Base-by-base conservation (phyloP, 2,888 invertebrate species). In the Trachelus tabidus region DNA sequence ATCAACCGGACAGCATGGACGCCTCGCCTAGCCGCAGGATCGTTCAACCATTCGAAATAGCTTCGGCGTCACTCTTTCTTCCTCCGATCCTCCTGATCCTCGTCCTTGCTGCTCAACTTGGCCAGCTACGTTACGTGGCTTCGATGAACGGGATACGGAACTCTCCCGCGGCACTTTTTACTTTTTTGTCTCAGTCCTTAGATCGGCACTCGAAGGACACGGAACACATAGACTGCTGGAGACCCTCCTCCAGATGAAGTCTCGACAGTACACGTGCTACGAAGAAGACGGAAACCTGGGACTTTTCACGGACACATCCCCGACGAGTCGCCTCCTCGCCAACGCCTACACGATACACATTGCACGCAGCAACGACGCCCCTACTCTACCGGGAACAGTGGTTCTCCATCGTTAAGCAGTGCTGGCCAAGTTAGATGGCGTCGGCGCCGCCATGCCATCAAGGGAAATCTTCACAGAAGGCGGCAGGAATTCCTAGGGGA, bases 271-370 rank as follows among this genome's bases (percentile, higher is more conserved):
- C 85, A 84, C 85, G 82, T 81, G 83, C 74, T 81, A 75, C 75
- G 81, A 81, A 79, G 79, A 83, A 83, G 82, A 82, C 82, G 80
- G 76, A 83, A 79, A 78, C 81, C 86, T 81, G 85, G 78, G 77
- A 37, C 81, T 83, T 81, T 84, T 84, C 81, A 83, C 85, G 85
- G 83, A 84, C 84, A 86, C 83, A 85, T 86, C 78, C 75, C 77
- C 81, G 83, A 84, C 85, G 76, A 76, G 74, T 76, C 79, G 56
- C 74, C 80, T 75, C 76, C 79, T 89, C 89, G 90, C 90, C 90
- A 90, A 90, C 90, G 90, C 90, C 90, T 90, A 90, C 90, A 88
- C 90, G 89, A 89, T 90, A 89, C 89, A 90, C 89, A 90, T 88
- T 88, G 87, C 88, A 89, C 87, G 87, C 87, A 89, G 69, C 69